These are phyloP conservation scores for Vultur gryphus DNA, from an alignment of 2,797 vertebrate genomes.

Conservation along the genomic window DNA sequence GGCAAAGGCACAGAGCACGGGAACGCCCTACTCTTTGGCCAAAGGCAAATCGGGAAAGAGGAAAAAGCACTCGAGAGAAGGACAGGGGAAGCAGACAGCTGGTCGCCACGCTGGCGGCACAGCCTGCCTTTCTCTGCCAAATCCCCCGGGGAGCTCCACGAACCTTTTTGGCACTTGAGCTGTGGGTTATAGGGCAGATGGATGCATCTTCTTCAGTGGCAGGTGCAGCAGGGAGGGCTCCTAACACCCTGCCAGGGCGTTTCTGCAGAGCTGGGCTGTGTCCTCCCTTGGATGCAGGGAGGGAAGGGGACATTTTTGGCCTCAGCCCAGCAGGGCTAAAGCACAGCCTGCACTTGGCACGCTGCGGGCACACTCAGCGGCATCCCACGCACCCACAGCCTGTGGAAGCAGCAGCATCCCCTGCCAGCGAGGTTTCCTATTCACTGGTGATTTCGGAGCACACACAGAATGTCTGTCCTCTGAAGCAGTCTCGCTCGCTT, in stretches of 20 bases:
- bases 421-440: background rate
- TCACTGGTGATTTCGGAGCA: accelerated
- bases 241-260: background rate
- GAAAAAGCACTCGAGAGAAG: background rate
- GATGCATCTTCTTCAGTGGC: background rate
- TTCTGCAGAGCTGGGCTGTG: background rate
- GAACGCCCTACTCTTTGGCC: background rate
- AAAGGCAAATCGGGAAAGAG: background rate
- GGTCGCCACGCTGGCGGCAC: background rate
- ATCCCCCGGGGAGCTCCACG: background rate
- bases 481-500: background rate
- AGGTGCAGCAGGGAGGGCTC: background rate
- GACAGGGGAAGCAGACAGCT: background rate
- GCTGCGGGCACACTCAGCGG: accelerated
- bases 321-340: background rate
- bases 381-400: background rate
- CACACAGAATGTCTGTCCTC: background rate
- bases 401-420: background rate
- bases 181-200: background rate
- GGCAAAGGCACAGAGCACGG: background rate
- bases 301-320: background rate
- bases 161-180: background rate
- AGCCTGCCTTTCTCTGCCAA: background rate
- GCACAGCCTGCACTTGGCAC: background rate
- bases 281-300: background rate